phyloP scores from a whole-genome alignment of 1,140 invertebrate species.

The Vollenhovia emeryi region DNA sequence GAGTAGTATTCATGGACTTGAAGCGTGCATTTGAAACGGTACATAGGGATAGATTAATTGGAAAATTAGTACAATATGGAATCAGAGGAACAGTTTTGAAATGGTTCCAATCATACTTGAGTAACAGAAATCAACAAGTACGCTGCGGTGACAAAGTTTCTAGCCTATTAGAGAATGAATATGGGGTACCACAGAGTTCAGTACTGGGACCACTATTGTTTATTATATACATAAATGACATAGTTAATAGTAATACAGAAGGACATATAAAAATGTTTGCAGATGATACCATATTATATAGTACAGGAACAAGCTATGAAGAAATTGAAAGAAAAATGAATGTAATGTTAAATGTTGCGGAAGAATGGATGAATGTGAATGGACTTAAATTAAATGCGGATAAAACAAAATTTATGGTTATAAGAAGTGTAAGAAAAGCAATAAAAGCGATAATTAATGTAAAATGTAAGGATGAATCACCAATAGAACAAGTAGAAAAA shows the following conservation, averaged over 20 bases:
- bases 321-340: background rate
- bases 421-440: slow-evolving; percentile 21
- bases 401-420: slow-evolving; percentile 65
- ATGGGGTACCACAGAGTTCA: background rate
- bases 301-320: background rate
- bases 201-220: background rate
- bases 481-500: slow-evolving; percentile 31
- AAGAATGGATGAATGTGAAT: background rate
- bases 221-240: background rate
- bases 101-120: no score
- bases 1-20: no score
- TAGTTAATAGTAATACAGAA: background rate
- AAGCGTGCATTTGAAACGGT: no score
- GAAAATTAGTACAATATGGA: no score
- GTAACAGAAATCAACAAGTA: no score
- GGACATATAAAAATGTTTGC: slow-evolving; percentile 59
- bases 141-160: no score
- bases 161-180: background rate
- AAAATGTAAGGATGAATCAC: background rate
- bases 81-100: no score
- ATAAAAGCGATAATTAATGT: background rate
- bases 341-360: background rate
- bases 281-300: slow-evolving; percentile 61
- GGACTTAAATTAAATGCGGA: background rate
- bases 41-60: no score